Evolutionary conservation across 2,888 invertebrate genomes (phyloP).

Genomic region (Prosapia bicincta): DNA sequence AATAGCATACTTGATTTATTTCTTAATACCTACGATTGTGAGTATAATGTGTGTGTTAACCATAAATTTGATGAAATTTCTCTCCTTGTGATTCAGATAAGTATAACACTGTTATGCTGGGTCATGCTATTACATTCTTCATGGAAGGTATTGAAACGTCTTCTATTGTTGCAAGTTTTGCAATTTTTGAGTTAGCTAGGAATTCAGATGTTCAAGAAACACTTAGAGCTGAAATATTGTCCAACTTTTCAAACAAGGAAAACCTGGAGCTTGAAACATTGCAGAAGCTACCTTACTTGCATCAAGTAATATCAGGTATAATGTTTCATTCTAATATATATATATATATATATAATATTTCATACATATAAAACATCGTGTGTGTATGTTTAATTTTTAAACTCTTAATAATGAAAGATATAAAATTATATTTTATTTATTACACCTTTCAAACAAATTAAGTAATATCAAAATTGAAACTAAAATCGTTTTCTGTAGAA

Average conservation of each 20-base stretch:
- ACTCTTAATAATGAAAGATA: too few species aligned
- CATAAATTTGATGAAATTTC: not conserved
- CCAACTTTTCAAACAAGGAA: not conserved
- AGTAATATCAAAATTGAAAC: too few species aligned
- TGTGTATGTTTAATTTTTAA: too few species aligned
- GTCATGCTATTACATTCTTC: not conserved
- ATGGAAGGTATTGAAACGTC: not conserved
- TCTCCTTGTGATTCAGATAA: not conserved
- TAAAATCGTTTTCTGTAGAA: not conserved
- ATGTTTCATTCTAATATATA: too few species aligned
- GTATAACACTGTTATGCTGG: not conserved
- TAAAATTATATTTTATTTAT: too few species aligned
- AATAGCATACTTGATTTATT: too few species aligned
- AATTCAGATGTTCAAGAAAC: not conserved
- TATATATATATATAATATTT: too few species aligned
- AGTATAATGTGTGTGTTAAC: too few species aligned
- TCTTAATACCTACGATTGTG: too few species aligned
- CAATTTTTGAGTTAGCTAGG: not conserved
- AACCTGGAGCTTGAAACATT: not conserved
- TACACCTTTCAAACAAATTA: too few species aligned
- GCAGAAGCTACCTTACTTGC: not conserved
- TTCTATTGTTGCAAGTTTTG: not conserved
- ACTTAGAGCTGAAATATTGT: not conserved
- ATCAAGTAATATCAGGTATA: not conserved
- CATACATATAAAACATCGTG: too few species aligned